phyloP scores from a whole-genome alignment of 1,140 invertebrate genomes.

The Caenorhabditis elegans region WBcel235 BX284602.5:4195501-4196000 shows the following conservation, averaged over 20 bases:
- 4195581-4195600: neutral
- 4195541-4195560: slow-evolving; percentile 34
- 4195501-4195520: slow-evolving; percentile 48
- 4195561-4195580: slow-evolving; percentile 30
- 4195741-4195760: slow-evolving; percentile 40
- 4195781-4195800: slow-evolving; percentile 30
- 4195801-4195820: neutral
- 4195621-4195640: slow-evolving; percentile 34
- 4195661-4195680: slow-evolving; percentile 32
- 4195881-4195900: slow-evolving; percentile 27
- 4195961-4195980: neutral
- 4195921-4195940: too few relatives aligned
- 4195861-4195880: neutral
- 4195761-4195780: slow-evolving; percentile 13
- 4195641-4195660: slow-evolving; percentile 30
- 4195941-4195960: too few relatives aligned
- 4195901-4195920: slow-evolving; percentile 36
- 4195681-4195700: slow-evolving; percentile 38
- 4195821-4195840: neutral
- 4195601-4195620: neutral
- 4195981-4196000: slow-evolving; percentile 20
- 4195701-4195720: slow-evolving; percentile 39
- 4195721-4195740: slow-evolving; percentile 46
- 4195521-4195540: slow-evolving; percentile 46
- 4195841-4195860: neutral